Conservation (phyloP, 2,797 vertebrate species). For the Poeciliopsis presidionis region DNA sequence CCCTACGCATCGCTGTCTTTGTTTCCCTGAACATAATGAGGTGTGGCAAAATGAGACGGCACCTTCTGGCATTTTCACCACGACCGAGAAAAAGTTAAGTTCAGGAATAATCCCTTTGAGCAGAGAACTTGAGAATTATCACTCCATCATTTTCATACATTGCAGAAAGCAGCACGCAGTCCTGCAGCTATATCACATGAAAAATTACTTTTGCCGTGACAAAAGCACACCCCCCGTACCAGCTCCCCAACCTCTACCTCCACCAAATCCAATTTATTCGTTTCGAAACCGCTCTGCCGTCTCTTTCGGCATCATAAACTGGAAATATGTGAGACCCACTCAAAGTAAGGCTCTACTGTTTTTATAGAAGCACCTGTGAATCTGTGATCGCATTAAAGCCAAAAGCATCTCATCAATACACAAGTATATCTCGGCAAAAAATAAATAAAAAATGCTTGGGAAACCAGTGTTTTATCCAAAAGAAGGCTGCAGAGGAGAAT, state of each 20-base stretch:
- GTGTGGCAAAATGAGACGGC: conserved; percentile 31
- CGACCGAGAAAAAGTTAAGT: conserved; percentile 36
- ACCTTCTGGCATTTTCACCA: conserved; percentile 43
- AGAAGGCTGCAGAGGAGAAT: not conserved
- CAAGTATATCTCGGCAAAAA: conserved; percentile 3
- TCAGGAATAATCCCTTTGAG: conserved; percentile 30
- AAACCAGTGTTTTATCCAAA: conserved; percentile 6
- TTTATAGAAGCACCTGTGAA: not conserved
- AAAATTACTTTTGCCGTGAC: conserved; percentile 44
- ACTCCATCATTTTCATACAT: conserved; percentile 33
- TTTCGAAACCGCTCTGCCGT: conserved; percentile 19
- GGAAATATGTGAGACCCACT: conserved; percentile 19
- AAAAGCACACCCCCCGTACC: conserved; percentile 34
- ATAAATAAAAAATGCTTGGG: not conserved
- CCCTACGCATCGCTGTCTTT: conserved; percentile 2
- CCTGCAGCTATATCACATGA: conserved; percentile 41
- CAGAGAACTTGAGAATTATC: conserved; percentile 9
- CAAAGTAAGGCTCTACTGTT: conserved; percentile 14
- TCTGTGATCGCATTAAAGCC: conserved; percentile 7
- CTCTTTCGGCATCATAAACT: conserved; percentile 32
- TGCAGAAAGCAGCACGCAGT: conserved; percentile 14
- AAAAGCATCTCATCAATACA: conserved; percentile 7
- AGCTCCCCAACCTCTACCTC: conserved; percentile 24
- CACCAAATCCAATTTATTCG: conserved; percentile 55
- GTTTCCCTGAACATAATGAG: conserved; percentile 48